phyloP scores from a whole-genome alignment of 2,797 vertebrate genomes.

The Melopsittacus undulatus region DNA sequence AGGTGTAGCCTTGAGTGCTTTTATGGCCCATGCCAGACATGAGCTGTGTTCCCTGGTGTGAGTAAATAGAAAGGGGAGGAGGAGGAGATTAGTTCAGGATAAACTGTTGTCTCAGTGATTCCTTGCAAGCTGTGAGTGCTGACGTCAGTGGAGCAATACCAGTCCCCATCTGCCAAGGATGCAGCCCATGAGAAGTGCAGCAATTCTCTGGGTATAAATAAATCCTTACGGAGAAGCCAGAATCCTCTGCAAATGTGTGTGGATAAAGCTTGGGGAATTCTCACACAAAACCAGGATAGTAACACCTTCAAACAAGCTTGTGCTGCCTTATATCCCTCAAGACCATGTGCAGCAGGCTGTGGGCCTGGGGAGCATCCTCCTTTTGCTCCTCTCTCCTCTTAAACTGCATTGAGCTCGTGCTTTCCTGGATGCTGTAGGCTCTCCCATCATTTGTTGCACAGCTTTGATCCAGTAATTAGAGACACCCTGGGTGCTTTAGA shows the following conservation, averaged over 20 bases:
- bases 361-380: neutral
- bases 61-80: neutral
- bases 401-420: neutral
- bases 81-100: neutral
- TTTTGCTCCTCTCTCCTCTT: neutral
- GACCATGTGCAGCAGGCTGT: neutral
- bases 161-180: neutral
- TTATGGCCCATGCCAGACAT: accelerated
- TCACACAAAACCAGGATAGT: neutral
- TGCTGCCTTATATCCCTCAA: neutral
- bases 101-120: neutral
- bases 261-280: neutral
- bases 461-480: neutral
- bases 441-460: neutral
- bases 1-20: neutral
- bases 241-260: neutral
- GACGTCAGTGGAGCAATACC: neutral
- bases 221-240: neutral
- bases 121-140: neutral
- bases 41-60: neutral
- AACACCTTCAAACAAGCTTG: neutral
- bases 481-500: neutral
- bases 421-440: neutral
- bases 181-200: neutral
- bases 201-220: neutral